Conservation (phyloP, 2,113 vertebrate genomes). For the Chauna torquata region DNA sequence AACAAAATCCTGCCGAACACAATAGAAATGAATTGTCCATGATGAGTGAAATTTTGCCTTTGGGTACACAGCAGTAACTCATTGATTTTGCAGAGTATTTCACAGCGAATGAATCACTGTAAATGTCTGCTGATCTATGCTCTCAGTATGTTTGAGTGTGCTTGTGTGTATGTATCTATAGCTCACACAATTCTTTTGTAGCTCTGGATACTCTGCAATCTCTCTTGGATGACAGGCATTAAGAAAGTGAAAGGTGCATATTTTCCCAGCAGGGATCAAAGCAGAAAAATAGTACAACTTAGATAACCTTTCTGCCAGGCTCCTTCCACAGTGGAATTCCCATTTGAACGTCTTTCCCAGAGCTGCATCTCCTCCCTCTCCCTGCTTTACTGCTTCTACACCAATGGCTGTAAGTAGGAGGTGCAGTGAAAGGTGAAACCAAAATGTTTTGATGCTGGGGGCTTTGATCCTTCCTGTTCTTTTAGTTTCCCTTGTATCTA, state of each 20-base stretch:
- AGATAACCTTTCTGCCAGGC: constrained; percentile 10
- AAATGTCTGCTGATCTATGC: not conserved
- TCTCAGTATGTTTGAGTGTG: not conserved
- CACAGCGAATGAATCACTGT: not conserved
- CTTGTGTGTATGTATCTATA: not conserved
- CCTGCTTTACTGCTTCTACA: not conserved
- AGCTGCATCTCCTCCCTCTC: not conserved
- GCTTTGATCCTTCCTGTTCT: constrained; percentile 28
- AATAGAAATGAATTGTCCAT: not conserved
- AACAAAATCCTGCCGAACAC: not conserved
- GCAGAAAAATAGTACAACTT: not conserved
- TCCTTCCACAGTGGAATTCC: not conserved
- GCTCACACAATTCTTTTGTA: not conserved
- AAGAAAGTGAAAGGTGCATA: not conserved
- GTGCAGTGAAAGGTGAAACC: constrained; percentile 54
- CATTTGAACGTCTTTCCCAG: constrained; percentile 21
- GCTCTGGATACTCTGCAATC: not conserved
- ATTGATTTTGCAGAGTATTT: constrained; percentile 13
- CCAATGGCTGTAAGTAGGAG: constrained; percentile 11
- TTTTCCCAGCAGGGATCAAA: constrained; percentile 41
- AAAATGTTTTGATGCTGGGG: constrained; percentile 34
- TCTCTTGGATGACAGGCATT: not conserved
- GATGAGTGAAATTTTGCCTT: not conserved
- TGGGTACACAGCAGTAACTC: not conserved
- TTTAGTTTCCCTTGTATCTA: constrained; percentile 30